These are phyloP conservation scores for Suricata suricatta DNA, from an alignment of 2,113 vertebrate species.

Conservation along the genomic window DNA sequence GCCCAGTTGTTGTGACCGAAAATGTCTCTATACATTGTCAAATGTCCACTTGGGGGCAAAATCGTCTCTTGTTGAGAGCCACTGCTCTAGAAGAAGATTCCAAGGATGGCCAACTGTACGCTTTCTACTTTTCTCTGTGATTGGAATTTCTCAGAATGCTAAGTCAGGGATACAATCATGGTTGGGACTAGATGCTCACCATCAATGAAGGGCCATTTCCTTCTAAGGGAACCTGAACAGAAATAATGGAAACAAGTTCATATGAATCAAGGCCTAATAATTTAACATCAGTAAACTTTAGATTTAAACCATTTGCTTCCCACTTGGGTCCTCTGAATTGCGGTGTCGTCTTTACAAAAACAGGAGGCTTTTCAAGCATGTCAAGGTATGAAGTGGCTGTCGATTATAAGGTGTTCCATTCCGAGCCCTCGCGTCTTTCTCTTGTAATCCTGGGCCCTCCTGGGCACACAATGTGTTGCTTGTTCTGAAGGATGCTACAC, in stretches of 20 bases:
- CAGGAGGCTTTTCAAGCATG: background rate
- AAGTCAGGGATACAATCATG: background rate
- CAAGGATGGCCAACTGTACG: background rate
- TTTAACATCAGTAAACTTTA: background rate
- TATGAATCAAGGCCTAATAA: background rate
- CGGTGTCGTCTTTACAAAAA: background rate
- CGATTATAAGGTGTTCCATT: background rate
- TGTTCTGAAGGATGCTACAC: background rate
- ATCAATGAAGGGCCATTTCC: background rate
- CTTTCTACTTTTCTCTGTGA: background rate
- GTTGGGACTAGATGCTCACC: background rate
- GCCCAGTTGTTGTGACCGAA: background rate
- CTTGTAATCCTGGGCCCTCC: background rate
- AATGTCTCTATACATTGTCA: background rate
- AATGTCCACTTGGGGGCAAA: background rate
- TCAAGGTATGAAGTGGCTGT: background rate
- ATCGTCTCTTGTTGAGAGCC: background rate
- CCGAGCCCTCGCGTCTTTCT: rapidly evolving
- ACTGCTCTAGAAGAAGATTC: background rate
- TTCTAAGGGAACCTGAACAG: background rate
- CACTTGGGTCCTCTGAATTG: background rate
- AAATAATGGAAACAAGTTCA: background rate
- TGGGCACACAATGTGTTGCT: background rate
- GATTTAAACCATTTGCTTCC: background rate
- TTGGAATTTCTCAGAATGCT: background rate